Conservation (phyloP, 92 coral and sea anemone species). For the Actinostola sp. region DNA sequence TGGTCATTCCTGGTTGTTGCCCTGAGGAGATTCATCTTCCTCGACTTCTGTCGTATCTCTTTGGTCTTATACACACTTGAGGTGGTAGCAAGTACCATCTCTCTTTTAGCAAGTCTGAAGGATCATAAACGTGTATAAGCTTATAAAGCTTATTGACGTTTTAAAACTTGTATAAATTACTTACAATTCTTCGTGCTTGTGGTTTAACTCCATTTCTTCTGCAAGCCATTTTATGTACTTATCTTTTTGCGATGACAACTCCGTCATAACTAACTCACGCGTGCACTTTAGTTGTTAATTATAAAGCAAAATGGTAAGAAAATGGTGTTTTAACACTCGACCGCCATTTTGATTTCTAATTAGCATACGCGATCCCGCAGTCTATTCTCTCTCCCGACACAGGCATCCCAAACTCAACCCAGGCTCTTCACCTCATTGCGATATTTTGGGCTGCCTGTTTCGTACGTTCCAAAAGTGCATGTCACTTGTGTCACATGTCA, state of each 20-base stretch:
- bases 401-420: too few relatives aligned
- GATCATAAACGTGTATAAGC: too few relatives aligned
- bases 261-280: not conserved
- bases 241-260: slow-evolving; percentile 10
- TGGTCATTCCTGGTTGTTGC: slow-evolving; percentile 69
- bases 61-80: slow-evolving; percentile 37
- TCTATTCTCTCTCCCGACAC: too few relatives aligned
- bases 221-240: slow-evolving; percentile 57
- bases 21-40: slow-evolving; percentile 25
- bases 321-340: not conserved
- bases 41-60: slow-evolving; percentile 30
- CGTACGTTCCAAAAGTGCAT: too few relatives aligned
- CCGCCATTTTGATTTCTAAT: slow-evolving; percentile 1
- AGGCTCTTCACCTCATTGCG: too few relatives aligned
- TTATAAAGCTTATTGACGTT: too few relatives aligned
- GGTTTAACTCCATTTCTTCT: slow-evolving; percentile 66
- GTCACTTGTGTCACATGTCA: too few relatives aligned
- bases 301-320: too few relatives aligned
- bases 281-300: too few relatives aligned
- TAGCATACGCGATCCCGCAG: too few relatives aligned
- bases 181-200: slow-evolving; percentile 75
- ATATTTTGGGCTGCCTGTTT: too few relatives aligned
- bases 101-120: slow-evolving; percentile 58
- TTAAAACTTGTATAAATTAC: too few relatives aligned
- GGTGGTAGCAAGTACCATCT: slow-evolving; percentile 51